These are phyloP conservation scores for Glaucomys volans DNA, from an alignment of 2,113 vertebrate genomes.

Conservation along the genomic window DNA sequence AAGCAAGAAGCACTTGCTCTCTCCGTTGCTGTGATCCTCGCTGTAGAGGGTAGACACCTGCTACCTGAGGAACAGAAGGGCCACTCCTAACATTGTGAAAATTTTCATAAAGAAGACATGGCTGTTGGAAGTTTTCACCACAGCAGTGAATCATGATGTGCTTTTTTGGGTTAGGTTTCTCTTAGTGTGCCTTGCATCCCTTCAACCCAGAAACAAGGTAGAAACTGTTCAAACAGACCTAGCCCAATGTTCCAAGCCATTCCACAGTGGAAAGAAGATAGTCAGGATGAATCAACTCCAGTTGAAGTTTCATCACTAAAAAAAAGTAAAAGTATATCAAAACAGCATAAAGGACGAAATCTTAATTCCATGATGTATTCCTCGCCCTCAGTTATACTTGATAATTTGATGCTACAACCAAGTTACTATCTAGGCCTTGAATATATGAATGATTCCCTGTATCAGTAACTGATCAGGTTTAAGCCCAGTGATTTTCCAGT, in stretches of 20 bases:
- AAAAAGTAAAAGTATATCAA: neutral
- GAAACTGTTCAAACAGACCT: neutral
- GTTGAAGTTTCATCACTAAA: neutral
- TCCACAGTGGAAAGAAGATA: neutral
- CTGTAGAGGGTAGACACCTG: neutral
- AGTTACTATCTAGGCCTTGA: neutral
- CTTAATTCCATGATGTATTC: conserved; percentile 26
- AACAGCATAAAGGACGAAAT: neutral
- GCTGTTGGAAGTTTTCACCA: neutral
- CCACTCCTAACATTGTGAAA: neutral
- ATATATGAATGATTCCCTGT: neutral
- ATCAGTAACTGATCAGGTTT: neutral
- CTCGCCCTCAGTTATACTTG: neutral
- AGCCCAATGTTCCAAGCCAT: neutral
- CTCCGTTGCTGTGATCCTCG: neutral
- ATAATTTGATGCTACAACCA: neutral
- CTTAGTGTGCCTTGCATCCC: neutral
- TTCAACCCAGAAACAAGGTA: neutral
- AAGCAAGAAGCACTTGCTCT: neutral
- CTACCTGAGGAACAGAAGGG: neutral
- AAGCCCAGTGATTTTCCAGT: neutral
- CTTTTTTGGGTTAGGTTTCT: neutral
- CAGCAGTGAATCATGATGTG: neutral
- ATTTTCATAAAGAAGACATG: neutral
- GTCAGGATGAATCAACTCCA: neutral